Evolutionary conservation across 2,113 vertebrate species (phyloP).

Genomic region (Malurus cyaneus): DNA sequence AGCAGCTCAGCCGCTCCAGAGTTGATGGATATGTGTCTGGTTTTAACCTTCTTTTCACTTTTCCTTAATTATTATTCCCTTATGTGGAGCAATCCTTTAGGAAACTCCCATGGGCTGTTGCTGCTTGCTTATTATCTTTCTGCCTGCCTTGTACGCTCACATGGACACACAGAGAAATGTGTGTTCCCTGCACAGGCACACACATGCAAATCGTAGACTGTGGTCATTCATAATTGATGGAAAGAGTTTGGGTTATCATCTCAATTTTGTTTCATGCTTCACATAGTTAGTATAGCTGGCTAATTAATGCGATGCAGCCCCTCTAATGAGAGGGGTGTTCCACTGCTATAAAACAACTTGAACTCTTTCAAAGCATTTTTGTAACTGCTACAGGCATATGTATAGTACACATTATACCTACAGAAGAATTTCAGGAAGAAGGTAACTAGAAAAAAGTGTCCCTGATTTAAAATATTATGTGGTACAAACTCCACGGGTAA

Average conservation of each 20-base stretch:
- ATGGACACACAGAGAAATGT: neutral
- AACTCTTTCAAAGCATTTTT: neutral
- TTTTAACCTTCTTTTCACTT: neutral
- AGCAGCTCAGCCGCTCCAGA: neutral
- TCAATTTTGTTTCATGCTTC: neutral
- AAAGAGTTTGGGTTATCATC: neutral
- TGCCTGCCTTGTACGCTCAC: fast-evolving
- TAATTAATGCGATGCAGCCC: neutral
- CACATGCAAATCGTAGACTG: neutral
- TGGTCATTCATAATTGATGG: neutral
- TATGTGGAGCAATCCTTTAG: neutral
- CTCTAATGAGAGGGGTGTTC: neutral
- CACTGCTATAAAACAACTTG: neutral
- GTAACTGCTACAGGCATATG: neutral
- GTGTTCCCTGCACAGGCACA: fast-evolving
- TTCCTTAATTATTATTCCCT: neutral
- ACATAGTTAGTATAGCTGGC: neutral
- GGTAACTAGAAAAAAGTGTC: neutral
- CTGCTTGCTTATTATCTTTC: neutral
- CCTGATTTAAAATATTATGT: neutral
- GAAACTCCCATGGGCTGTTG: neutral
- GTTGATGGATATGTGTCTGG: neutral
- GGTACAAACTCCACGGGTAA: neutral
- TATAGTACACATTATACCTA: neutral
- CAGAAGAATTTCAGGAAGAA: neutral